Evolutionary conservation across 2,888 invertebrate species (phyloP).

Genomic region (Odontomyia ornata): DNA sequence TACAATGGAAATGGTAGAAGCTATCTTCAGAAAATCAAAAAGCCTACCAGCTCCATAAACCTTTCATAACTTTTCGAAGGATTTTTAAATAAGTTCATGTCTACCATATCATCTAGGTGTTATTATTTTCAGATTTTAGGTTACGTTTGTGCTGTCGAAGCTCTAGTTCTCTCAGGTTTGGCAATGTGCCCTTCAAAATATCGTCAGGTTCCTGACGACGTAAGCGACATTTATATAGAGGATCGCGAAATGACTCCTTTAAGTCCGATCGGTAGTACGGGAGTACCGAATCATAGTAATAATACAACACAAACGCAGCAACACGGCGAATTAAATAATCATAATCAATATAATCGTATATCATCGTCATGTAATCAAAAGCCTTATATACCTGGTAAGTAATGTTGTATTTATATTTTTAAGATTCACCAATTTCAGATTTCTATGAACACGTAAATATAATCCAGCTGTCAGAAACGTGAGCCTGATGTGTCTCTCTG

Average conservation of each 20-base stretch:
- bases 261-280: constrained; percentile 63
- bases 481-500: too few species aligned
- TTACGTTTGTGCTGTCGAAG: constrained; percentile 71
- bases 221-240: constrained; percentile 68
- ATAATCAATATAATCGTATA: constrained; percentile 60
- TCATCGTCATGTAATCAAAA: constrained; percentile 65
- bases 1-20: not conserved
- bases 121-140: constrained; percentile 68
- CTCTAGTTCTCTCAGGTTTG: constrained; percentile 68
- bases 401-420: not conserved
- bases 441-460: too few species aligned
- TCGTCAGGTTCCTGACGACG: constrained; percentile 71
- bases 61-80: too few species aligned
- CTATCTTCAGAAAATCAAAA: constrained; percentile 7
- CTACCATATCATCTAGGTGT: too few species aligned
- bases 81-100: too few species aligned
- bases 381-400: constrained; percentile 65
- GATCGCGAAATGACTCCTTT: constrained; percentile 67
- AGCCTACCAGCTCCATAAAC: too few species aligned
- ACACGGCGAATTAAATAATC: constrained; percentile 62
- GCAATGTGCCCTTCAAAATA: constrained; percentile 70
- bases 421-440: too few species aligned
- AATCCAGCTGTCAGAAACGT: too few species aligned
- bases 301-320: constrained; percentile 53
- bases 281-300: constrained; percentile 60